Percentiles rank a stretch among this genome's conserved stretches.
Conservation (phyloP, 2,888 invertebrate genomes). For the Epinotia ramella region DNA sequence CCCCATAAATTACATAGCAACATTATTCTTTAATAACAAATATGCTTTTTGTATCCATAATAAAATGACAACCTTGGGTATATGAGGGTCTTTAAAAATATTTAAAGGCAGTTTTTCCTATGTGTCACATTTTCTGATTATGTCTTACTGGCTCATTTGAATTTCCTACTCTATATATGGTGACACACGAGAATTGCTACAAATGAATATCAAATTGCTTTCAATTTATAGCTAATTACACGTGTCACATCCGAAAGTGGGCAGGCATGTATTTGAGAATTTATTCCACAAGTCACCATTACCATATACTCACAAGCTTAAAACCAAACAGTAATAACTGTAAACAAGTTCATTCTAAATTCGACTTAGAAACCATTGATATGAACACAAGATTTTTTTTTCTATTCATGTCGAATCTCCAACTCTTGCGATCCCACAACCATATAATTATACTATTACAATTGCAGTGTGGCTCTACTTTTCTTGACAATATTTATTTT, state of each 20-base stretch:
- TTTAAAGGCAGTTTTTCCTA: background rate
- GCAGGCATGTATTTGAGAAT: background rate
- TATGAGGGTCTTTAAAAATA: background rate
- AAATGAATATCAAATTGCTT: background rate
- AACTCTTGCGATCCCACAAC: slow-evolving; percentile 5
- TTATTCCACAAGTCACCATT: background rate
- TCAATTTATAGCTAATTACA: slow-evolving; percentile 4
- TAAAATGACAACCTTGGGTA: background rate
- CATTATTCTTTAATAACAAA: background rate
- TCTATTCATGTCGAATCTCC: background rate
- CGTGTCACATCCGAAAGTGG: background rate
- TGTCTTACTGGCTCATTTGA: background rate
- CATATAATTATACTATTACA: background rate
- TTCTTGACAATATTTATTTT: too few species aligned
- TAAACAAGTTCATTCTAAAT: background rate
- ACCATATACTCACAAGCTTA: background rate
- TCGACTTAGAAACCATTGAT: background rate
- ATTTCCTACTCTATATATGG: background rate
- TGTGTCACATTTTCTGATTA: background rate
- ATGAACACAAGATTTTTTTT: slow-evolving; percentile 8
- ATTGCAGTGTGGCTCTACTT: background rate
- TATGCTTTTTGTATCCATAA: background rate
- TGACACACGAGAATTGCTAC: background rate
- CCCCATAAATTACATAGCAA: background rate
- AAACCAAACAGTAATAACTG: slow-evolving; percentile 13